A percentile compares a stretch with the other conserved stretches of the same genome.
phyloP scores from a whole-genome alignment of 2,888 invertebrate species.

The Lochmaea capreae region DNA sequence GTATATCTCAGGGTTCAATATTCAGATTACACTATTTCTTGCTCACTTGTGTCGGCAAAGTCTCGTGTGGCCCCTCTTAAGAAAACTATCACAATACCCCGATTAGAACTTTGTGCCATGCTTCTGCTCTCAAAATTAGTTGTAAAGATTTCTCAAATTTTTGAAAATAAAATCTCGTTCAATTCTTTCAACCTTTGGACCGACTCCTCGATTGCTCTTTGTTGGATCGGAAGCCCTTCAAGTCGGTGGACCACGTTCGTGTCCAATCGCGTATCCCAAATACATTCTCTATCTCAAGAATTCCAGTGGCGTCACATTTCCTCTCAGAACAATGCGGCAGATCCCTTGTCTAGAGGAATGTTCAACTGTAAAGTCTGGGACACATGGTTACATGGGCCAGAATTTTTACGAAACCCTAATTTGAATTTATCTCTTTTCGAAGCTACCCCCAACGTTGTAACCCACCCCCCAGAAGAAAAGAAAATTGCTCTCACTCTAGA shows the following conservation, averaged over 20 bases:
- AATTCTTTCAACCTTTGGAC: background rate
- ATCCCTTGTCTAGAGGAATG: background rate
- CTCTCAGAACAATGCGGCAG: conserved; percentile 1
- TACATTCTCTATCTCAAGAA: background rate
- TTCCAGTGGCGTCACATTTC: conserved; percentile 5
- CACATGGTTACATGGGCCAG: background rate
- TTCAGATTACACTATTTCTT: conserved; percentile 6
- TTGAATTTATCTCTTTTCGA: no score
- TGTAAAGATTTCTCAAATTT: conserved; percentile 33
- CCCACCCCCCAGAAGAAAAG: background rate
- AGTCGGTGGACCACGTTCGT: background rate
- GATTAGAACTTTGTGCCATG: conserved; percentile 36
- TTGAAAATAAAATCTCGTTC: background rate
- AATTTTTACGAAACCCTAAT: background rate
- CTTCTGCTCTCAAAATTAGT: conserved; percentile 30
- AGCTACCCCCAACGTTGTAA: background rate
- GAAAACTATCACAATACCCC: conserved; percentile 37
- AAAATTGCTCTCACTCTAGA: background rate
- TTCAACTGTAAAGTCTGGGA: no score
- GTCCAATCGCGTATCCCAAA: conserved; percentile 3
- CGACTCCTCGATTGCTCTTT: background rate
- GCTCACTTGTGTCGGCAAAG: conserved; percentile 33
- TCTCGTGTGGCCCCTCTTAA: conserved; percentile 41
- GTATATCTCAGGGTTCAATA: conserved; percentile 8
- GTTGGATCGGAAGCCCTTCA: background rate